Base-by-base conservation (phyloP, 2,113 vertebrate species). In the Oceanites oceanicus region DNA sequence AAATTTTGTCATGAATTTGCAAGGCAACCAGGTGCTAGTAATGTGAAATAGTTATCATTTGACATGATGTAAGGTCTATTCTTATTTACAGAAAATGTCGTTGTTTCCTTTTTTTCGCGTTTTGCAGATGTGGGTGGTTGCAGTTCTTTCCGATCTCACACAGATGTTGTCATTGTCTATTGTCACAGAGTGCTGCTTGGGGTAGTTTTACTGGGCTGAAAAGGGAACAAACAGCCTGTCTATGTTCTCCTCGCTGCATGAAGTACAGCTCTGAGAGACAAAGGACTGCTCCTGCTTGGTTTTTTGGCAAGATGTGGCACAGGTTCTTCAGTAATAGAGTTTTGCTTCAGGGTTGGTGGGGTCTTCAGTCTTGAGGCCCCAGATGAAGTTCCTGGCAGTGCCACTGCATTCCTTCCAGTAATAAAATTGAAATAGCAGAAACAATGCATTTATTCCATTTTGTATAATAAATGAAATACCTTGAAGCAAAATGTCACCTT, bases 121-220 rank as follows among this genome's bases (percentile, higher is more conserved):
- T 79, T 52, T 92, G 92, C 93, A 95, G 94, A 95, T 95, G 90
- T 83, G 91, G 61, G 55, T 67, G 36, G 36, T 79, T 73, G 85
- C 62, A 61, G 67, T 72, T 92, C 95, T 94, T 92, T 91, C 91
- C 45, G 67, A 85, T 95, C 68, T 85, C 80, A 7, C 90, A 78
- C 88, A 89, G 88, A 94, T 97, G 83, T 94, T 95, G 93, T 61
- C 92, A 93, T 97, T 94, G 88, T 95, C 79, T 73, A 92, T 96
- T 94, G 96, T 97, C 55, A 26, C 53, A 34, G 55, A 16, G 56
- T 55, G 67, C 62, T 93, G 91, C 67, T 92, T 53, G 85, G 92
- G 72, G 55, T 77, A 44, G 78, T 70, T 94, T 22, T 88, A 56
- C 85, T 62, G 61, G 82, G 68, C 71, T 88, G 86, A 74, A 73